Evolutionary conservation across 2,113 vertebrate species (phyloP).

Genomic region (Cinclus mexicanus): DNA sequence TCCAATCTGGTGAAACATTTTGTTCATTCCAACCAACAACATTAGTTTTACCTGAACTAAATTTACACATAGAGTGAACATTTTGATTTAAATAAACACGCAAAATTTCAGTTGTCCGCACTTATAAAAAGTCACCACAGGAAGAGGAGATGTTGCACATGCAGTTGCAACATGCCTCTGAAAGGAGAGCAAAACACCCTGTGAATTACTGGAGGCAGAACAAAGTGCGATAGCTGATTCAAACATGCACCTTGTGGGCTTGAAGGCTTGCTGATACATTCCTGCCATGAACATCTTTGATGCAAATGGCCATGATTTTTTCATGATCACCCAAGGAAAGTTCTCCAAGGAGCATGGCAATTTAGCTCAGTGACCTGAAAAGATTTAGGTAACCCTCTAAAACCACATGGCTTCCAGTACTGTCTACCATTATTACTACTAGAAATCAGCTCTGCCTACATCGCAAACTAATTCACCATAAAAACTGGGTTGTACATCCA

Average conservation of each 20-base stretch:
- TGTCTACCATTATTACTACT: neutral
- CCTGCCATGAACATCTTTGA: constrained; percentile 79
- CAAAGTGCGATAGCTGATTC: neutral
- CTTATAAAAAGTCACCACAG: neutral
- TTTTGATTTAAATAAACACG: neutral
- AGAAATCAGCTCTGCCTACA: neutral
- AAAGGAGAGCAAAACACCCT: neutral
- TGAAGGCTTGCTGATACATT: constrained; percentile 81
- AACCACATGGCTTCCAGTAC: neutral
- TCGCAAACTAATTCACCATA: neutral
- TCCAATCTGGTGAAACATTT: neutral
- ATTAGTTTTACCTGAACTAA: neutral
- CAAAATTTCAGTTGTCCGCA: neutral
- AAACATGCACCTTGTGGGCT: constrained; percentile 75
- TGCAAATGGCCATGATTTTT: constrained; percentile 86
- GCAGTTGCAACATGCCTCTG: neutral
- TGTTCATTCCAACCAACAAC: neutral
- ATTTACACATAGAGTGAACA: neutral
- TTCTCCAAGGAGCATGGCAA: constrained; percentile 80
- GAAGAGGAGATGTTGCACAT: neutral
- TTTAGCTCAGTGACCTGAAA: constrained; percentile 81
- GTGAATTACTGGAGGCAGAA: neutral
- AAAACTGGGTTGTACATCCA: neutral
- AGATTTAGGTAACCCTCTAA: neutral
- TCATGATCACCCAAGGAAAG: constrained; percentile 76